Evolutionary conservation across 2,113 vertebrate genomes (phyloP).

Genomic region (Tiliqua scincoides): DNA sequence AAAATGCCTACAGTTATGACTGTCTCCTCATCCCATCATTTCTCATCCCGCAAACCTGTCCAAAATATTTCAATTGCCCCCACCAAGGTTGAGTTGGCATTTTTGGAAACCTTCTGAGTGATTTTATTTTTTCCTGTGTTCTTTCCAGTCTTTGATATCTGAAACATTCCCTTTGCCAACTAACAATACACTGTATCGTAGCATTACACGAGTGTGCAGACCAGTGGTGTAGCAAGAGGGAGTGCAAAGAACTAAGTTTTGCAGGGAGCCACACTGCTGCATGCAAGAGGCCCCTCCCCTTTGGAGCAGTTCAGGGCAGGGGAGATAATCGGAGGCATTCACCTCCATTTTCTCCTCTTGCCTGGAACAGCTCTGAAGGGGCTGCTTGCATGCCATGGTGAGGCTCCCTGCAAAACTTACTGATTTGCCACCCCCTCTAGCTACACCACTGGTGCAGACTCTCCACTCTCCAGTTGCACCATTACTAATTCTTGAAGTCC

Average conservation of each 20-base stretch:
- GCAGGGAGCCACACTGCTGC: too few relatives aligned
- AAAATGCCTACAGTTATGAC: not conserved
- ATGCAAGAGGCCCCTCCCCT: too few relatives aligned
- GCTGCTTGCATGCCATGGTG: too few relatives aligned
- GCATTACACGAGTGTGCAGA: not conserved
- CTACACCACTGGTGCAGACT: too few relatives aligned
- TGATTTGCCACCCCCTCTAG: too few relatives aligned
- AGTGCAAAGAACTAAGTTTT: too few relatives aligned
- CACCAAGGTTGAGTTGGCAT: not conserved
- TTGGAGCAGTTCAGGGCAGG: too few relatives aligned
- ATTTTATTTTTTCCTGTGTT: not conserved
- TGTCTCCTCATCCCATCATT: not conserved
- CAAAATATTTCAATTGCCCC: not conserved
- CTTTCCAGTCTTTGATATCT: not conserved
- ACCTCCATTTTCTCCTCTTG: too few relatives aligned
- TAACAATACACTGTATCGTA: not conserved
- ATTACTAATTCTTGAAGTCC: not conserved
- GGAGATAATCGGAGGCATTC: too few relatives aligned
- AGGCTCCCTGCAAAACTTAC: too few relatives aligned
- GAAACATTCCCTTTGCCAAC: not conserved
- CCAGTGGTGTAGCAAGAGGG: too few relatives aligned
- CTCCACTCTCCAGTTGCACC: not conserved
- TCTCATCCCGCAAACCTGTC: not conserved
- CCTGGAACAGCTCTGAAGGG: too few relatives aligned
- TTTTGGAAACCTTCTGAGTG: not conserved